Conservation (phyloP, 2,113 vertebrate species). For the Boulengeromyrus knoepffleri region DNA sequence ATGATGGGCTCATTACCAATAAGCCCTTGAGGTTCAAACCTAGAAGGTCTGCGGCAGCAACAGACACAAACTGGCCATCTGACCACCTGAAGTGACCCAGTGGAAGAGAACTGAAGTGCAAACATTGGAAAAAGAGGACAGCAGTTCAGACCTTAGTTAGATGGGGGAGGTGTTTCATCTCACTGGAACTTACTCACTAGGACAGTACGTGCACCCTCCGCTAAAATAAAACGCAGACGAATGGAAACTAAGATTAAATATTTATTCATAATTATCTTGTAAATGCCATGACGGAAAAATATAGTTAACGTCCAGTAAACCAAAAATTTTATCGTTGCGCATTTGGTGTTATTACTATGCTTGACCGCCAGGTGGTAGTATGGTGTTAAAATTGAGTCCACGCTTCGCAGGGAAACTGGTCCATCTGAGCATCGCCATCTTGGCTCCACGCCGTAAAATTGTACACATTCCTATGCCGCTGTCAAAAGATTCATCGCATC, state of each 20-base stretch:
- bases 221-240: background rate
- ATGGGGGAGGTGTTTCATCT: background rate
- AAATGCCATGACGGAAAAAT: background rate
- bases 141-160: background rate
- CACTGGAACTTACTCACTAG: background rate
- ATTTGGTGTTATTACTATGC: background rate
- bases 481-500: constrained; percentile 12
- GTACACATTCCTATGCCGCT: background rate
- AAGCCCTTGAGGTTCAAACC: background rate
- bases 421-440: constrained; percentile 28
- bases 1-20: background rate
- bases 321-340: background rate
- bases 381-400: constrained; percentile 10
- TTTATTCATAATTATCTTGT: background rate
- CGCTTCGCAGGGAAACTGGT: constrained; percentile 15
- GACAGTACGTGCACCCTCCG: background rate
- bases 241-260: background rate
- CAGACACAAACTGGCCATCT: background rate
- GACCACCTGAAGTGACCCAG: background rate
- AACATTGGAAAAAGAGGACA: background rate
- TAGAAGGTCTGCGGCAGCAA: background rate
- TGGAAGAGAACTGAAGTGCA: background rate
- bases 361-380: constrained; percentile 36
- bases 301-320: background rate
- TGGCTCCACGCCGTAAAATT: constrained; percentile 29